Conservation (phyloP, 2,797 vertebrate species). For the Acanthopagrus latus region DNA sequence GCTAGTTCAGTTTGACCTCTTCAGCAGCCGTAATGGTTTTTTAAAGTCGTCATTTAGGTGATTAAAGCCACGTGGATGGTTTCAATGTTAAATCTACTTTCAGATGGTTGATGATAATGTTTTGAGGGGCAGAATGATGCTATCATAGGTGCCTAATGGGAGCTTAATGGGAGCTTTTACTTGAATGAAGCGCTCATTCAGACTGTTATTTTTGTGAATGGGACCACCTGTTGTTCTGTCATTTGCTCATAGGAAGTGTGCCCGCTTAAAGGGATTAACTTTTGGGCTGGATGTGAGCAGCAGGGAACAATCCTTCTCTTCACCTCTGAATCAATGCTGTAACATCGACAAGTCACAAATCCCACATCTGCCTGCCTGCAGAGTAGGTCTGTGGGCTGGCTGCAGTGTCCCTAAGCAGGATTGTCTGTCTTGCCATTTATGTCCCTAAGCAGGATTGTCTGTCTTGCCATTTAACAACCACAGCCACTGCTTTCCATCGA, state of each 20-base stretch:
- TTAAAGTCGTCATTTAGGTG: conserved; percentile 55
- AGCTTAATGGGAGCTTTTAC: conserved; percentile 67
- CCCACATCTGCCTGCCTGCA: conserved; percentile 56
- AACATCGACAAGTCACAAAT: conserved; percentile 56
- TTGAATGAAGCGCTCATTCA: conserved; percentile 59
- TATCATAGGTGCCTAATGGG: conserved; percentile 56
- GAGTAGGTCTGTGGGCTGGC: conserved; percentile 19
- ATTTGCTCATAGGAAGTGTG: conserved; percentile 50
- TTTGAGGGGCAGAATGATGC: conserved; percentile 26
- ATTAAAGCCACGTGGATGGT: conserved; percentile 43
- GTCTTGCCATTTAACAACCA: too few relatives aligned
- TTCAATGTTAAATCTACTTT: conserved; percentile 51
- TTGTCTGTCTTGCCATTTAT: conserved; percentile 38
- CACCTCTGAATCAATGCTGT: conserved; percentile 46
- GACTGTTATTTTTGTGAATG: conserved; percentile 46
- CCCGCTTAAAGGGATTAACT: conserved; percentile 66
- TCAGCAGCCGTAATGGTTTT: conserved; percentile 28
- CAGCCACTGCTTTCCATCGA: conserved; percentile 17
- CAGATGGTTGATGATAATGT: conserved; percentile 30
- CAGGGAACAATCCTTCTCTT: conserved; percentile 47
- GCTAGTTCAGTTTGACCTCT: conserved; percentile 41
- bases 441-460: conserved; percentile 47
- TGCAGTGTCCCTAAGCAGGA: conserved; percentile 38
- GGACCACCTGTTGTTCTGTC: conserved; percentile 61
- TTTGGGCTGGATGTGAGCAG: conserved; percentile 49